These are phyloP conservation scores for Callithrix jacchus DNA, from an alignment of 2,113 vertebrate species.

Conservation along the genomic window DNA sequence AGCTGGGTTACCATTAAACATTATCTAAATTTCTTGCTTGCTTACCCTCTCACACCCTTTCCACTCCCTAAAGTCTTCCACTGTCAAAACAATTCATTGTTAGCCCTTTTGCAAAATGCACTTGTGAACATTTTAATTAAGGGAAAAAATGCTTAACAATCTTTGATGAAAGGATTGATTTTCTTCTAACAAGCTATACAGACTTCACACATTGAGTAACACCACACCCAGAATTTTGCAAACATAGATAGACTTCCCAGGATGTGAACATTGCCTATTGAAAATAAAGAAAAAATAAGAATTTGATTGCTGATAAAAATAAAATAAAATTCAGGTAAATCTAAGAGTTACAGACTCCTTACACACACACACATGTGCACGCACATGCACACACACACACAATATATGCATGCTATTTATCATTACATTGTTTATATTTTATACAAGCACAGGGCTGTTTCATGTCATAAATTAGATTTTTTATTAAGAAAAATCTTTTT, in stretches of 20 bases:
- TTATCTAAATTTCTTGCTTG: background rate
- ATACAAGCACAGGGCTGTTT: background rate
- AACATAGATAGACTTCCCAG: background rate
- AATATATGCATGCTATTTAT: background rate
- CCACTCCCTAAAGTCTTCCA: background rate
- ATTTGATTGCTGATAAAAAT: background rate
- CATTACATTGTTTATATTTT: background rate
- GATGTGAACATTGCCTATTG: background rate
- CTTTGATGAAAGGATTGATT: constrained; percentile 66
- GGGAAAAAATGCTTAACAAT: background rate
- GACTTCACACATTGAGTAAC: constrained; percentile 4
- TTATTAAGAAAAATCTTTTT: background rate
- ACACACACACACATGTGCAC: background rate
- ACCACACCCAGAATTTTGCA: background rate
- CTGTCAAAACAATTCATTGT: background rate
- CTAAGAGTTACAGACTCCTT: background rate
- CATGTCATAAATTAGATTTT: background rate
- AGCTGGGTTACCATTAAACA: background rate
- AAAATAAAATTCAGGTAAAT: background rate
- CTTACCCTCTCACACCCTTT: background rate
- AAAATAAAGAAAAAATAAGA: background rate
- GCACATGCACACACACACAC: background rate
- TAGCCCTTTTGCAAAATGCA: background rate
- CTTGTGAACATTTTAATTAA: constrained; percentile 21
- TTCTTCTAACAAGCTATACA: background rate